Evolutionary conservation across 2,888 invertebrate genomes (phyloP).

Genomic region (Sisyra nigra): DNA sequence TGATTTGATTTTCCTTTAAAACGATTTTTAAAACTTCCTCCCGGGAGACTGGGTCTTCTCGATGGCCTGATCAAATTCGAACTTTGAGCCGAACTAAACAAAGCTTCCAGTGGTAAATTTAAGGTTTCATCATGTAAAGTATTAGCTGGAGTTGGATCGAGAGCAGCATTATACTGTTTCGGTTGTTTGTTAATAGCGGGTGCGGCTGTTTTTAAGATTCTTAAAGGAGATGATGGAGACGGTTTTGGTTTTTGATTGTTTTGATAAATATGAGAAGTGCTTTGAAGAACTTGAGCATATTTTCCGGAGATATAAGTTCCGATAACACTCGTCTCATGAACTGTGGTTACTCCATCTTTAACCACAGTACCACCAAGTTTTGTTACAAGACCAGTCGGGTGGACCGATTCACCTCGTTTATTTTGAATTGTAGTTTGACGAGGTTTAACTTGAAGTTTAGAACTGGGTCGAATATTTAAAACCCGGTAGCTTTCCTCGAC

Average conservation of each 20-base stretch:
- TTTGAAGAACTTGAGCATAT: constrained; percentile 75
- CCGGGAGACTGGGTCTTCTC: constrained; percentile 33
- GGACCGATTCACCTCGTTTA: constrained; percentile 37
- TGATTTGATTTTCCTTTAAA: constrained; percentile 22
- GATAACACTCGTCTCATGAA: constrained; percentile 79
- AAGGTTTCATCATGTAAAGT: constrained; percentile 39
- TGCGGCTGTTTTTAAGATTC: constrained; percentile 63
- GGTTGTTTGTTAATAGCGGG: constrained; percentile 33
- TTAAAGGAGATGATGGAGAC: constrained; percentile 44
- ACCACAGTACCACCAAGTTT: constrained; percentile 72
- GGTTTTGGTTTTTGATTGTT: constrained; percentile 39
- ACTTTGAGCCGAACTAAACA: constrained; percentile 32
- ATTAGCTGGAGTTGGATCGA: constrained; percentile 46
- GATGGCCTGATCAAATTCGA: constrained; percentile 29
- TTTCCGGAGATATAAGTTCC: constrained; percentile 77
- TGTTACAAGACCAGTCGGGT: constrained; percentile 67
- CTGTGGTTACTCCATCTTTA: constrained; percentile 66
- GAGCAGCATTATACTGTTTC: constrained; percentile 32
- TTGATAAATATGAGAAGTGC: constrained; percentile 53
- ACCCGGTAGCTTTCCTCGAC: constrained; percentile 75
- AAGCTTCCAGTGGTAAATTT: constrained; percentile 34
- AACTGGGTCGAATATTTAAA: constrained; percentile 60
- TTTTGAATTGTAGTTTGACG: constrained; percentile 27
- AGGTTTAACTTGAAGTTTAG: constrained; percentile 33
- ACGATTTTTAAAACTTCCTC: constrained; percentile 40